phyloP scores from a whole-genome alignment of 2,113 vertebrate species.

The Colius striatus region DNA sequence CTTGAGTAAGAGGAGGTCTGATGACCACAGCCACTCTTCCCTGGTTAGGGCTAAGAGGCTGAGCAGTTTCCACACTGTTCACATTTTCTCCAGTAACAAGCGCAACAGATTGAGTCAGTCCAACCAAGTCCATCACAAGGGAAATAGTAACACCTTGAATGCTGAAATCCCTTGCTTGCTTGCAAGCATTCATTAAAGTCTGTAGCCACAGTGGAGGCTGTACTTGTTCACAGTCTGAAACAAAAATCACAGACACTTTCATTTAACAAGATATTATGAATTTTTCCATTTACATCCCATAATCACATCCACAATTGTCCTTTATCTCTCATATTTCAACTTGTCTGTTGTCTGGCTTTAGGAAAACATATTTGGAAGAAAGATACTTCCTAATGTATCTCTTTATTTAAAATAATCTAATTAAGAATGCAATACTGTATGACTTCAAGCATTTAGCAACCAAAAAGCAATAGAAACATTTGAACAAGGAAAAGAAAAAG shows the following conservation, averaged over 20 bases:
- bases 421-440: not conserved
- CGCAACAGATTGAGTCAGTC: conserved; percentile 92
- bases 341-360: not conserved
- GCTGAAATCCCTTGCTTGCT: conserved; percentile 86
- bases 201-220: conserved; percentile 91
- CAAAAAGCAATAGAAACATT: not conserved
- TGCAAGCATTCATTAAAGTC: conserved; percentile 93
- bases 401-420: not conserved
- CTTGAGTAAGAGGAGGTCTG: conserved; percentile 93
- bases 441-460: not conserved
- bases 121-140: conserved; percentile 96
- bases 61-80: conserved; percentile 81
- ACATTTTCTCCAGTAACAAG: conserved; percentile 90
- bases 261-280: not conserved
- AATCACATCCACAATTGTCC: not conserved
- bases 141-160: conserved; percentile 91
- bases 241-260: not conserved
- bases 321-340: not conserved
- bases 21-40: conserved; percentile 97
- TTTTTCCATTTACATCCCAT: not conserved
- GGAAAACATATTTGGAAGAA: not conserved
- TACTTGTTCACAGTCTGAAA: conserved; percentile 87
- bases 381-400: not conserved
- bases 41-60: conserved; percentile 93
- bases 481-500: not conserved